Base-by-base conservation (phyloP, 2,113 vertebrate species). In the Eulemur rufifrons region DNA sequence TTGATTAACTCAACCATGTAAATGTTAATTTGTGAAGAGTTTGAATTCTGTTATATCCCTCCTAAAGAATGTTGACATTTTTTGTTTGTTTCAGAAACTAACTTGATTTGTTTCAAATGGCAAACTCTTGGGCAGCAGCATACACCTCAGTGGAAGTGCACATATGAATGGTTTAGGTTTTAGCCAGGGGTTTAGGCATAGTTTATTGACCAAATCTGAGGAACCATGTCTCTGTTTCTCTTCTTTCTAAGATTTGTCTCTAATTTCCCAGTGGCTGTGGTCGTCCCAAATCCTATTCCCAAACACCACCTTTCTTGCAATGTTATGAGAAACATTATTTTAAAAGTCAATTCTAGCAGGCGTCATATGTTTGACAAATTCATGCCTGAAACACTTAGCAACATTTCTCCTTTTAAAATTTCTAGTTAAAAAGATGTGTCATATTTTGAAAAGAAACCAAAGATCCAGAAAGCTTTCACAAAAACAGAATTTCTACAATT, bases 401-500 rank as follows among this genome's bases (percentile, higher is more conserved):
- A 73, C 27, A 86, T 97, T 86, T 95, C 77, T 78, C 3, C 37
- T 78, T 96, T 93, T 59, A 93, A 73, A 96, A 89, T 91, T 95
- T 96, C 74, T 94, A 96, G 9, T 71, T 86, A 64, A 86, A 86
- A 39, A 45, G 15, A 59, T 74, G 23, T 77, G 27, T 82, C 14
- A 27, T 29, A 59, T 87, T 81, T 87, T 73, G 73, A 64, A 95
- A 86, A 76, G 32, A 63, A 66, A 89, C 18, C 4, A 64, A 66
- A 90, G 27, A 17, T 15, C 18, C 32, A 15, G 34, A 8, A 78
- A 93, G 89, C 94, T 98, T 98, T 97, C 86, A 47, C 96, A 96
- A 96, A 23, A 83, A 71, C 39, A 95, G 94, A 97, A 96, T 98
- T 97, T 97, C 83, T 47, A 80, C 86, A 97, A 97, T 97, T n/a